Conservation (phyloP, 2,113 vertebrate genomes). For the Onychorhynchus coronatus region DNA sequence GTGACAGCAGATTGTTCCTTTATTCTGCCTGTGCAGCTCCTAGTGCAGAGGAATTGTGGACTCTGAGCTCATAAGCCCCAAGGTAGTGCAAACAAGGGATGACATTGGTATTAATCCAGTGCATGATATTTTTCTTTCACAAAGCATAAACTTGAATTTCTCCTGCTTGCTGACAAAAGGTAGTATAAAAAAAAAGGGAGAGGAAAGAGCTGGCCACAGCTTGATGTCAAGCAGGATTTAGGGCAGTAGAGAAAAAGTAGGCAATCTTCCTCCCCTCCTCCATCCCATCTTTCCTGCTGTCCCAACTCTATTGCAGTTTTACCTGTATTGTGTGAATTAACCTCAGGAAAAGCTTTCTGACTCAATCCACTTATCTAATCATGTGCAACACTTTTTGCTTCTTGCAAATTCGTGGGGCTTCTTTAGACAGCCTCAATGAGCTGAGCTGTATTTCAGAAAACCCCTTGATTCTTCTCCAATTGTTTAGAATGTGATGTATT, state of each 20-base stretch:
- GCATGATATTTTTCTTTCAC: background rate
- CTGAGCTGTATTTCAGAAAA: background rate
- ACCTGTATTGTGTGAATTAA: background rate
- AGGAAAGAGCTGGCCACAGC: background rate
- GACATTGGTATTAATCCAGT: background rate
- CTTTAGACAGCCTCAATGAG: background rate
- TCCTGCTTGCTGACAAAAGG: background rate
- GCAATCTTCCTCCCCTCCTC: background rate
- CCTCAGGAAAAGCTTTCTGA: background rate
- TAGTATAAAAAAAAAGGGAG: background rate
- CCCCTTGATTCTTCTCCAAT: accelerated
- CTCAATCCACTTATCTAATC: background rate
- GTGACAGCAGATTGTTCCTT: background rate
- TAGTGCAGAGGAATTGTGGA: accelerated
- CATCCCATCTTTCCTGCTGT: background rate
- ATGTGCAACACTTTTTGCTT: background rate
- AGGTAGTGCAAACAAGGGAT: background rate
- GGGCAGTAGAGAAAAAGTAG: background rate
- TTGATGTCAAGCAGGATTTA: background rate
- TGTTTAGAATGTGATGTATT: background rate
- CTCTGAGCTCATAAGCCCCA: background rate
- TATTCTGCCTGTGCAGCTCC: background rate
- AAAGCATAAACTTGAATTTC: background rate
- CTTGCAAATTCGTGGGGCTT: background rate
- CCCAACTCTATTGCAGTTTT: background rate